phyloP scores from a whole-genome alignment of 2,797 vertebrate species.

The Sebastolobus alascanus region DNA sequence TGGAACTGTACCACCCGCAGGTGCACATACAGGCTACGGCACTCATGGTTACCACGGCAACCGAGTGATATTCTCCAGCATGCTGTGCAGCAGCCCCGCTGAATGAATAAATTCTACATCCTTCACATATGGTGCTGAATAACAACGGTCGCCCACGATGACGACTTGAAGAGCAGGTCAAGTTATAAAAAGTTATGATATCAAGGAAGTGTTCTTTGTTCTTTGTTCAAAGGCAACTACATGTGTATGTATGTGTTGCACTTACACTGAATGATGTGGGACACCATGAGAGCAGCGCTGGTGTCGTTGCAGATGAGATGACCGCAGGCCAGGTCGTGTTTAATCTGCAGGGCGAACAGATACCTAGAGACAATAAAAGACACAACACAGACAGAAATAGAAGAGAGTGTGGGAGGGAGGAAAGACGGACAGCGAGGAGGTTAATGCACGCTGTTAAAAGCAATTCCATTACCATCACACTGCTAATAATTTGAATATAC shows the following conservation, averaged over 20 bases:
- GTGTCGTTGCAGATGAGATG: constrained; percentile 92
- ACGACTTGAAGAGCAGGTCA: not conserved
- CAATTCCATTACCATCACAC: not conserved
- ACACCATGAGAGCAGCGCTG: constrained; percentile 93
- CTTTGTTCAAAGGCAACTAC: not conserved
- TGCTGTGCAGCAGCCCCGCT: not conserved
- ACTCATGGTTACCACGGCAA: constrained; percentile 57
- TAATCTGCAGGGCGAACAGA: constrained; percentile 95
- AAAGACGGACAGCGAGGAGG: not conserved
- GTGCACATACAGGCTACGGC: constrained; percentile 2
- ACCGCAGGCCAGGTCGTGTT: constrained; percentile 93
- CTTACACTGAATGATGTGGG: constrained; percentile 97
- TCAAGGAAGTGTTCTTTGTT: too few relatives aligned
- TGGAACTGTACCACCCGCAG: constrained; percentile 27
- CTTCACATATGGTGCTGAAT: constrained; percentile 13
- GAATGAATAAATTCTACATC: constrained; percentile 21
- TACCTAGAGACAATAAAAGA: constrained; percentile 83
- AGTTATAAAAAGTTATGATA: not conserved
- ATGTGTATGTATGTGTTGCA: constrained; percentile 27
- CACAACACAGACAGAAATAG: not conserved
- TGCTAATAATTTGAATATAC: not conserved
- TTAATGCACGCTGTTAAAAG: constrained; percentile 21
- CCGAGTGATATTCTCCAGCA: constrained; percentile 27
- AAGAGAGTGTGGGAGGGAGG: not conserved
- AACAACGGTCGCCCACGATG: fast-evolving